Conservation (phyloP, 2,113 vertebrate species). For the Equus quagga region DNA sequence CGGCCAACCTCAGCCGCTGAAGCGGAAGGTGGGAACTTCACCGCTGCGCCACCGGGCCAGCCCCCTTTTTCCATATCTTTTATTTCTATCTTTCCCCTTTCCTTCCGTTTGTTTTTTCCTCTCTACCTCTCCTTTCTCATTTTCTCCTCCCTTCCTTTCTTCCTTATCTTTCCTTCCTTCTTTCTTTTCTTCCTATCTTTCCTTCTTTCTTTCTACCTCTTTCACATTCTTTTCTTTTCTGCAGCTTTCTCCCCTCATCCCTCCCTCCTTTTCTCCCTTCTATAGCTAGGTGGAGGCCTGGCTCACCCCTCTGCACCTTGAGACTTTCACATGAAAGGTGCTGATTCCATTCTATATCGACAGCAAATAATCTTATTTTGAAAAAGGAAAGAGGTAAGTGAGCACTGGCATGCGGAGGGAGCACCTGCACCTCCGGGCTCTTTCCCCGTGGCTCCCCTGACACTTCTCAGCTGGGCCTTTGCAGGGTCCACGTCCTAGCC, state of each 20-base stretch:
- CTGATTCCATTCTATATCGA: background rate
- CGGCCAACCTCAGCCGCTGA: no score
- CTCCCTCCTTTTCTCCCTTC: background rate
- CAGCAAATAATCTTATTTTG: background rate
- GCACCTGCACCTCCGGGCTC: background rate
- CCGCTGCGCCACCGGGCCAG: no score
- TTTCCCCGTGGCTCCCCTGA: background rate
- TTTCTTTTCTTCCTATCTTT: background rate
- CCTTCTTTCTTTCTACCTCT: background rate
- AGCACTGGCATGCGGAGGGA: background rate
- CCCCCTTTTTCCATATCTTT: no score
- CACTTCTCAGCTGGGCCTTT: background rate
- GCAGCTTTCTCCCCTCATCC: background rate
- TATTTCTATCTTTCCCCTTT: no score
- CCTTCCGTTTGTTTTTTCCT: no score
- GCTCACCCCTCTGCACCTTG: background rate
- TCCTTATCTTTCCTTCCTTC: background rate
- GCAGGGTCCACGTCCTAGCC: fast-evolving
- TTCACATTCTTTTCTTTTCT: background rate
- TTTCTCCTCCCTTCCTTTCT: background rate
- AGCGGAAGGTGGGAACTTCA: no score
- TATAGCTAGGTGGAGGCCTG: background rate
- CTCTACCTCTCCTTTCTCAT: background rate
- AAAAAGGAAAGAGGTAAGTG: background rate
- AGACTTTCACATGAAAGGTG: background rate